Evolutionary conservation across 2,797 vertebrate genomes (phyloP), one percentile per base, ranked within the genome.

Genomic region (Lagocephalus sceleratus): DNA sequence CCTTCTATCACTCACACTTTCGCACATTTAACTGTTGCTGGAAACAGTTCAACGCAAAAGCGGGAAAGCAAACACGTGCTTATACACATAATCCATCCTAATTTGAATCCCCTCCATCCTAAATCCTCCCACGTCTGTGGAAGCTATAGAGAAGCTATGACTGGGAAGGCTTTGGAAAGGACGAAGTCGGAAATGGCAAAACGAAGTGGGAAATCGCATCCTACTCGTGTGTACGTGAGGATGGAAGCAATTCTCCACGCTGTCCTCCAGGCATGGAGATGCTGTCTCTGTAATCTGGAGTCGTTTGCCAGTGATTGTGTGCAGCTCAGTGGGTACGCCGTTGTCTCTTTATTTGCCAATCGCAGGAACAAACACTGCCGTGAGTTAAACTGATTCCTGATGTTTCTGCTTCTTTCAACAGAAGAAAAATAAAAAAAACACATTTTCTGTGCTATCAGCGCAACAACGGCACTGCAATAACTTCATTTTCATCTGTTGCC

Each of bases 1-100:
- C 32, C 12, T 14, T 3, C 11, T 14, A 12, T 29, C 32, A 14
- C 54, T 63, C 61, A 49, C 62, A 56, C 66, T 66, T 22, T 20
- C 74, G 63, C 63, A 35, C 12, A 12, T 61, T 40, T 52, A 59
- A 73, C 60, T 61, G 47, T 65, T 66, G 71, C 72, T 79, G 63
- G 63, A 66, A 66, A 62, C 71, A 67, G 82, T 84, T 82, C 69
- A 79, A 74, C 63, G 78, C 54, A 76, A 73, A 79, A 80, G 60
- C 78, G 60, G 66, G 82, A 71, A 79, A 81, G 64, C 46, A 29
- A 39, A 75, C 69, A 62, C 66, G 49, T 51, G 76, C 81, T 61
- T 61, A 83, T 76, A 71, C 52, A 51, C 74, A 78, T 84, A 79
- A 81, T 66, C 76, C 77, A 68, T 81, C 76, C 68, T 72, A 64